Conservation (phyloP, 2,113 vertebrate genomes). For the Thunnus maccoyii region DNA sequence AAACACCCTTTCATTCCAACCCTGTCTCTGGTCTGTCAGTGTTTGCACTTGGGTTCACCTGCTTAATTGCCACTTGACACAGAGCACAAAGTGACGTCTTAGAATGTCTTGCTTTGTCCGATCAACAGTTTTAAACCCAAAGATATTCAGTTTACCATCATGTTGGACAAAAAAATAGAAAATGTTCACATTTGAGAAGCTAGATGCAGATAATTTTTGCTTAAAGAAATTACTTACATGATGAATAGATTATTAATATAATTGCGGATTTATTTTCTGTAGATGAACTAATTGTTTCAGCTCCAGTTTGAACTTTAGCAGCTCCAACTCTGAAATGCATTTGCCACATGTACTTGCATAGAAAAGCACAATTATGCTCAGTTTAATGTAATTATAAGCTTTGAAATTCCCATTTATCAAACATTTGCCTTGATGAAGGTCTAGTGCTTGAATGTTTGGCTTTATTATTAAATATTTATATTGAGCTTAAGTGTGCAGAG, state of each 20-base stretch:
- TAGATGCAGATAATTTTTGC: too few species aligned
- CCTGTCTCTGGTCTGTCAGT: too few species aligned
- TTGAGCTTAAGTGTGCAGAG: background rate
- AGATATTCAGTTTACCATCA: background rate
- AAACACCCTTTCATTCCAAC: too few species aligned
- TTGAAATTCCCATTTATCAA: background rate
- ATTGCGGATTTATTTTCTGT: background rate
- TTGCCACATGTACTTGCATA: background rate
- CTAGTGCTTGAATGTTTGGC: background rate
- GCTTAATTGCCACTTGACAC: too few species aligned
- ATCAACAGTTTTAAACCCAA: background rate
- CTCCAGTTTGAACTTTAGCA: conserved; percentile 1
- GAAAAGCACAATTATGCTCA: background rate
- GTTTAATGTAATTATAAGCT: background rate
- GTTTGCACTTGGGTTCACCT: too few species aligned
- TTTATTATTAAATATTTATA: too few species aligned
- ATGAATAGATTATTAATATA: too few species aligned
- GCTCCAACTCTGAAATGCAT: background rate
- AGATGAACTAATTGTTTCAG: background rate
- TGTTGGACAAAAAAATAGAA: background rate
- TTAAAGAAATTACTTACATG: too few species aligned
- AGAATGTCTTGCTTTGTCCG: too few species aligned
- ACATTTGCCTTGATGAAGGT: background rate
- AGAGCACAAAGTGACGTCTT: too few species aligned
- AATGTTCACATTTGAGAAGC: background rate